Base-by-base conservation (phyloP, 1,140 invertebrate genomes). In the Conus ventricosus region DNA sequence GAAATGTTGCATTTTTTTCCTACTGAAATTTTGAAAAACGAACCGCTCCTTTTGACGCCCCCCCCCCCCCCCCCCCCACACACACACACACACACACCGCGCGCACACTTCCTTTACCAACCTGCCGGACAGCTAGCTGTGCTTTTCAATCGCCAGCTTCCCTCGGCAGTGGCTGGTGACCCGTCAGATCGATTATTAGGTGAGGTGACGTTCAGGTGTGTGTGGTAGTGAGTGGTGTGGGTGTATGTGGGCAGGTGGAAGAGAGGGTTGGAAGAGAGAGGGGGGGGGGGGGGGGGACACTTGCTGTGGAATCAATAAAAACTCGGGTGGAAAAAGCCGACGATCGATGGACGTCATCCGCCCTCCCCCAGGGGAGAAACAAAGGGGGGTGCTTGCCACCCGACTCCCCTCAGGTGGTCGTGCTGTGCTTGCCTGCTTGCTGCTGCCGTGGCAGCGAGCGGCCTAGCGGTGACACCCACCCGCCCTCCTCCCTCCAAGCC, bases 281-380 rank as follows among this genome's bases (percentile, higher is more conserved):
- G 51, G 17, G 17, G 76, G 76, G 23, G 6, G 25, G 76, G 53
- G 80, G 25, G 25, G 53, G 23, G 23, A 7, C 80, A 81, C 80
- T 81, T 81, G 80, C 67, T n/a, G 60, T 63, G 80, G 51, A 81
- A 81, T 81, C 80, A 81, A 81, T 81, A 81, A 51, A 5, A 81
- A 81, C 80, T 81, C 39, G 80, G 80, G 80, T 81, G 80, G 80
- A 81, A 81, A 81, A 81, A 81, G 39, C 80, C 80, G 7, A 23
- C 80, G 53, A 81, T 81, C 80, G 51, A 81, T 81, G 53, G 27
- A 51, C 51, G 39, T 81, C 80, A 81, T 54, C 80, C 80, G 80
- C 80, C 39, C 27, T 13, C 80, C 27, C 80, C 80, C 80, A 81
- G 39, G 80, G 80, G 80, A 81, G 80, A 54, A 81, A 81, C 80